Evolutionary conservation across 2,113 vertebrate genomes (phyloP), one percentile per base, ranked within the genome.

Genomic region (Gasterosteus nipponicus): DNA sequence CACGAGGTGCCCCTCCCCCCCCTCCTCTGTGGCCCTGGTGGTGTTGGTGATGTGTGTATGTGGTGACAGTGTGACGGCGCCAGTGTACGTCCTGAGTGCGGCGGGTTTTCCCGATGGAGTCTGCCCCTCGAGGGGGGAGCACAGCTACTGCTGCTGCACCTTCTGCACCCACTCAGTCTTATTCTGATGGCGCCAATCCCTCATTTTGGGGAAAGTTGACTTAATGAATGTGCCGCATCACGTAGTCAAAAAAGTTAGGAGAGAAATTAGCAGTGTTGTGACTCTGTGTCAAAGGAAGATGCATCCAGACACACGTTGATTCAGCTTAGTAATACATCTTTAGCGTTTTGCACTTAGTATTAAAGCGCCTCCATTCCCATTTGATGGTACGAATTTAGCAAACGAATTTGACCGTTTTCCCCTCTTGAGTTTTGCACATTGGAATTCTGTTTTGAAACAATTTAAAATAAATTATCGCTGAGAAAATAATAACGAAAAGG

Each of bases 31-130:
- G 44, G 61, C 70, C 38, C 44, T 70, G 80, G 4, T 71, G 69
- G 7, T 71, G 77, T 60, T 26, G 66, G 47, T 87, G 89, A 90
- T 81, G 84, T 71, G 78, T 86, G 69, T 71, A 31, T 46, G 54
- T 75, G 73, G 53, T 86, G 89, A 87, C 86, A 86, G 68, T 22
- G 2, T 81, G 86, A 89, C 74, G 81, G 63, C 61, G 73, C 42
- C 85, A 75, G 47, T 78, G 41, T 58, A 14, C 29, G 72, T 80
- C 73, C 73, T 77, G 73, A 75, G 63, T 69, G 72, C 19, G 74
- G 66, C 70, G 79, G 76, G 81, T 71, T 71, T 65, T 31, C 61
- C 77, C 31, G 75, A 74, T 83, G 54, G 46, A 33, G 46, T 65
- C 33, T 64, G 74, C 82, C 91, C 35, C 87, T 68, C 35, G 22